Evolutionary conservation across 1,140 invertebrate genomes (phyloP).

Genomic region (Musca domestica): DNA sequence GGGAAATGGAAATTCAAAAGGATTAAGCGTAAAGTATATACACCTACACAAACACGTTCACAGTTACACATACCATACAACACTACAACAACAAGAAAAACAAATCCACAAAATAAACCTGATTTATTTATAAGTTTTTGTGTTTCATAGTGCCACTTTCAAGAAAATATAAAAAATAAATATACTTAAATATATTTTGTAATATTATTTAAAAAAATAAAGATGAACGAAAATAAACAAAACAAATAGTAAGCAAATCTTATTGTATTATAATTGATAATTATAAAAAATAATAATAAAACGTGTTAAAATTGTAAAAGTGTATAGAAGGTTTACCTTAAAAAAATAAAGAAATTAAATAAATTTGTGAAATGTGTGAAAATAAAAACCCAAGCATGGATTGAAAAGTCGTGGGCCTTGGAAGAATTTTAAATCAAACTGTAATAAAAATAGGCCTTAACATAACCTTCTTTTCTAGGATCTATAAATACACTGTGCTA

Average conservation of each 20-base stretch:
- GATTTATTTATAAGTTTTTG: constrained; percentile 21
- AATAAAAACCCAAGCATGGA: too few species aligned
- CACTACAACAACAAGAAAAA: not conserved
- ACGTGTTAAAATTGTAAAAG: constrained; percentile 13
- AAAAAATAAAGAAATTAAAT: not conserved
- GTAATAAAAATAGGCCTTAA: too few species aligned
- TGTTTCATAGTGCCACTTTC: constrained; percentile 18
- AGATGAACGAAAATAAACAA: too few species aligned
- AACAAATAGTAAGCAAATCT: too few species aligned
- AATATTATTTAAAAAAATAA: too few species aligned
- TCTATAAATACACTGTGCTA: too few species aligned
- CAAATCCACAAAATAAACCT: constrained; percentile 11
- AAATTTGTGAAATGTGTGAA: not conserved
- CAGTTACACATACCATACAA: not conserved
- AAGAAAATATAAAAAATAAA: not conserved
- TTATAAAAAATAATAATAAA: not conserved
- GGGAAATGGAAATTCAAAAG: too few species aligned
- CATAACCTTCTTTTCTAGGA: too few species aligned
- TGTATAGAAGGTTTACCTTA: constrained; percentile 15
- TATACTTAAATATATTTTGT: too few species aligned
- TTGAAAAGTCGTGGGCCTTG: too few species aligned
- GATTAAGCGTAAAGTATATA: not conserved
- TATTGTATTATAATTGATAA: too few species aligned
- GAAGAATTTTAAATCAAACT: too few species aligned
- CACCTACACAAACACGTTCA: not conserved